Conservation (phyloP, 92 coral and sea anemone species). For the Pocillopora grandis region DNA sequence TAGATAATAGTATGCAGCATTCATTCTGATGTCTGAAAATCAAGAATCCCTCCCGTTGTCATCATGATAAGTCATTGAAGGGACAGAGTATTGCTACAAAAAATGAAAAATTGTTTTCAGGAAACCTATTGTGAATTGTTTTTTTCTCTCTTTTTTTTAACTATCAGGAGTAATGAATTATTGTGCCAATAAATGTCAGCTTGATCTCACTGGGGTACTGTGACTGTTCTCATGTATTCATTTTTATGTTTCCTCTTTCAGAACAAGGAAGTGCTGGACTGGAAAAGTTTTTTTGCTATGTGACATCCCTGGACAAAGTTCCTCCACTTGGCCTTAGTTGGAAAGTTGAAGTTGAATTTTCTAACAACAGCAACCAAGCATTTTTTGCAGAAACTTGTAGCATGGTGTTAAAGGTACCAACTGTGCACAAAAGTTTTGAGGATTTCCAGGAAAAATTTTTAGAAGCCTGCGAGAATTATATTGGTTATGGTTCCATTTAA, state of each 20-base stretch:
- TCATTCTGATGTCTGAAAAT: too few relatives aligned
- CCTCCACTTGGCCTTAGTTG: conserved; percentile 33
- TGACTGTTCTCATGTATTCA: neutral
- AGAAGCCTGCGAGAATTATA: conserved; percentile 31
- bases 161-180: too few relatives aligned
- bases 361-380: neutral
- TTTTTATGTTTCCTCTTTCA: conserved; percentile 22
- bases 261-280: conserved; percentile 43
- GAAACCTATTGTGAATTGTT: too few relatives aligned
- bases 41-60: too few relatives aligned
- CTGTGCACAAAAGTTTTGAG: conserved; percentile 23
- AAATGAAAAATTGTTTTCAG: too few relatives aligned
- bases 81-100: too few relatives aligned
- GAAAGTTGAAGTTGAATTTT: conserved; percentile 37
- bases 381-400: conserved; percentile 44
- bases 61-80: too few relatives aligned
- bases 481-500: conserved; percentile 36
- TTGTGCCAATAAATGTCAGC: too few relatives aligned
- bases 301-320: conserved; percentile 27
- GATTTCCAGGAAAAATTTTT: conserved; percentile 19
- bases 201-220: too few relatives aligned
- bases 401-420: conserved; percentile 21
- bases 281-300: conserved; percentile 28
- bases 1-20: too few relatives aligned
- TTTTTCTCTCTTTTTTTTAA: too few relatives aligned